phyloP scores from a whole-genome alignment of 2,888 invertebrate species.

The Neria commutata region DNA sequence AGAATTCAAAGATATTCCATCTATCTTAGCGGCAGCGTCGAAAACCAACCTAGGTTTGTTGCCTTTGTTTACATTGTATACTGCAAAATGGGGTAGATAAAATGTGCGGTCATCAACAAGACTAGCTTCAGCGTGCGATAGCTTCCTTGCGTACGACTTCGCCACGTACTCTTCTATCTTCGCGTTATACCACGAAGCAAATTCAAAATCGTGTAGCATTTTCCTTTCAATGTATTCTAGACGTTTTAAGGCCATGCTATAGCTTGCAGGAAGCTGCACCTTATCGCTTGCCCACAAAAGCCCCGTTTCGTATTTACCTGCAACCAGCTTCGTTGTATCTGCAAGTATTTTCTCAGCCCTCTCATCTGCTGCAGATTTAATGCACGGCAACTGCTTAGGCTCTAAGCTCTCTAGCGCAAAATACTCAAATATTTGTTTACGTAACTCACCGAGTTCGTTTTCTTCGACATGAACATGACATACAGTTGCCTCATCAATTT shows the following conservation, averaged over 20 bases:
- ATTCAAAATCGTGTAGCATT: conserved; percentile 4
- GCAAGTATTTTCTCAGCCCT: conserved; percentile 1
- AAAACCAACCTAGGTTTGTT: conserved; percentile 25
- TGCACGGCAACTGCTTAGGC: no score
- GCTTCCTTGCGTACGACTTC: conserved; percentile 4
- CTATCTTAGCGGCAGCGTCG: conserved; percentile 17
- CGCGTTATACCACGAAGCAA: background rate
- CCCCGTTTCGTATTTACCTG: conserved; percentile 4
- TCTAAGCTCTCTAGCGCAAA: no score
- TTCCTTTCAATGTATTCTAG: conserved; percentile 12
- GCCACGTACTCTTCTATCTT: background rate
- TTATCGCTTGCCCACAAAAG: conserved; percentile 9
- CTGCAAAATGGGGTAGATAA: conserved; percentile 17
- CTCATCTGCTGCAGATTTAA: conserved; percentile 6
- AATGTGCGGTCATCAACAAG: background rate
- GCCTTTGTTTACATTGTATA: conserved; percentile 18
- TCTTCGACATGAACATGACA: no score
- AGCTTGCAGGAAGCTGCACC: conserved; percentile 13
- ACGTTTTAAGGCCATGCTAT: conserved; percentile 17
- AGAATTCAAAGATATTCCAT: conserved; percentile 23
- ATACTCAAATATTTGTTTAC: no score
- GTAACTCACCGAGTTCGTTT: no score
- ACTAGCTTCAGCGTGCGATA: background rate
- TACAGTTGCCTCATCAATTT: no score
- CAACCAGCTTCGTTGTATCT: background rate